Percentiles rank a stretch among this genome's conserved stretches.
Evolutionary conservation across 2,797 vertebrate genomes (phyloP).

Genomic region (Pelochelys cantorii): DNA sequence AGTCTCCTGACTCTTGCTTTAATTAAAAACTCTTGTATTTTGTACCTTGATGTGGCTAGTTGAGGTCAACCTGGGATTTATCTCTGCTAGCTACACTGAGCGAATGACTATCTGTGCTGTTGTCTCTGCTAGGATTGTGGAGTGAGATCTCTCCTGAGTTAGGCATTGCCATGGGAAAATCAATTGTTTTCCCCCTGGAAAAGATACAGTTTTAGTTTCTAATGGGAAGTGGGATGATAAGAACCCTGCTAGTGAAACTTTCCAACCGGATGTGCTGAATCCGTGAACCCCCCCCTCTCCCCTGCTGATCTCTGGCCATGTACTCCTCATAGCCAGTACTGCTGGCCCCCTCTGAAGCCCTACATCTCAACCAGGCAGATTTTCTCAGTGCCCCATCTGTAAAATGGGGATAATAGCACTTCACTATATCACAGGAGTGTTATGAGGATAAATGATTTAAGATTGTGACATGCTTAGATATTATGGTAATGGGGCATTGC

Average conservation of each 20-base stretch:
- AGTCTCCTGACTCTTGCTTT: background rate
- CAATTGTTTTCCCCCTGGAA: background rate
- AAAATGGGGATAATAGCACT: no score
- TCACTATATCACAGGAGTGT: no score
- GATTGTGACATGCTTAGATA: no score
- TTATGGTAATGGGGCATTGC: background rate
- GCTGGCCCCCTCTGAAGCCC: background rate
- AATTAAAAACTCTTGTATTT: background rate
- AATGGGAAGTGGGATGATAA: background rate
- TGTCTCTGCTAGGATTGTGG: background rate
- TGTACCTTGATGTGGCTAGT: background rate
- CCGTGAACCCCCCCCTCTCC: background rate
- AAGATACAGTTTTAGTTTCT: background rate
- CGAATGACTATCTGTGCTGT: background rate
- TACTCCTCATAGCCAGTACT: background rate
- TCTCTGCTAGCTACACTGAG: background rate
- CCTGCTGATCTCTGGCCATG: no score
- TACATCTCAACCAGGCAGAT: background rate
- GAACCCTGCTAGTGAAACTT: background rate
- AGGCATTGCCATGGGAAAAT: background rate
- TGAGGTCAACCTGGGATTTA: background rate
- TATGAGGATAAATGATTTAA: no score
- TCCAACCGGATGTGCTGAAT: background rate
- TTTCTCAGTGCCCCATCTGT: no score
- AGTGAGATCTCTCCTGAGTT: background rate